Percentiles rank a stretch among this genome's conserved stretches.
Conservation (phyloP, 1,140 invertebrate genomes). For the Armadillidium nasatum region DNA sequence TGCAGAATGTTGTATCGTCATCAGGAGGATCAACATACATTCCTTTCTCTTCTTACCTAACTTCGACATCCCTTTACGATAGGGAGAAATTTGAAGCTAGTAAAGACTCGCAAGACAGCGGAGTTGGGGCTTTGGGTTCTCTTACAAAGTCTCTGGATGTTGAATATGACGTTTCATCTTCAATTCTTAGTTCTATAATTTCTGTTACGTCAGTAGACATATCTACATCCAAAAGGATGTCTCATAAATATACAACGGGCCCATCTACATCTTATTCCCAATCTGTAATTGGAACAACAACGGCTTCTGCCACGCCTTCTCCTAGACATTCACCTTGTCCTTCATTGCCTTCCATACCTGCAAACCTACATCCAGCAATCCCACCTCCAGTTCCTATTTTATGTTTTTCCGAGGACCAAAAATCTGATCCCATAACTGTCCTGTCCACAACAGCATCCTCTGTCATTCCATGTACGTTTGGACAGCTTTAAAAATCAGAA, state of each 20-base stretch:
- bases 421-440: neutral
- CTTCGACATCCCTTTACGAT: neutral
- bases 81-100: neutral
- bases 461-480: neutral
- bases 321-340: slow-evolving; percentile 37
- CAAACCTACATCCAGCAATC: slow-evolving; percentile 40
- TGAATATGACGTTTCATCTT: neutral
- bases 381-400: slow-evolving; percentile 34
- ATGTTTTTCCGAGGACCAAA: slow-evolving; percentile 36
- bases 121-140: neutral
- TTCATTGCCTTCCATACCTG: slow-evolving; percentile 41
- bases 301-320: neutral
- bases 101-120: neutral
- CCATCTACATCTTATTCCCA: neutral
- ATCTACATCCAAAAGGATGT: slow-evolving; percentile 6
- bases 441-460: neutral
- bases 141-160: neutral
- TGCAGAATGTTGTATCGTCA: slow-evolving; percentile 3
- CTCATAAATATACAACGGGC: slow-evolving; percentile 1
- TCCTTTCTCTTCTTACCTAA: neutral
- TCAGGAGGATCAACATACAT: neutral
- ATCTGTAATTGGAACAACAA: neutral
- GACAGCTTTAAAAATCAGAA: too few species aligned
- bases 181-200: neutral
- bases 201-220: neutral